These are phyloP conservation scores for Molossus molossus DNA, from an alignment of 2,797 vertebrate species.

Conservation along the genomic window DNA sequence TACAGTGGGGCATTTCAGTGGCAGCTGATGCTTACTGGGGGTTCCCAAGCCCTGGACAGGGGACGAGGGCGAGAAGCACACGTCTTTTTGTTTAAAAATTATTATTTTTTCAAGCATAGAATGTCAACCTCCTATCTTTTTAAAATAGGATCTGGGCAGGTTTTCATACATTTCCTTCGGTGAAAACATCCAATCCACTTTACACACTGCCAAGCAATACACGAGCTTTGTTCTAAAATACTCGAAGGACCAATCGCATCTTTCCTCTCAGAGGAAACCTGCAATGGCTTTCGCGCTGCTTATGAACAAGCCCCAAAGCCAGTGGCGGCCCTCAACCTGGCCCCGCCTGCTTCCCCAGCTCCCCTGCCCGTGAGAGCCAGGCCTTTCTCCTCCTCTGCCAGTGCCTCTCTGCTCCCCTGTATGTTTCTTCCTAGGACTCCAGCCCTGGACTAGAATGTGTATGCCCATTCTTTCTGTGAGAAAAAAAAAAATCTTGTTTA, in stretches of 20 bases:
- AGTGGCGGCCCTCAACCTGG: background rate
- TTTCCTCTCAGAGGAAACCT: background rate
- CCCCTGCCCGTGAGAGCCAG: background rate
- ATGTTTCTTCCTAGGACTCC: background rate
- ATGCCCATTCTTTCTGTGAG: background rate
- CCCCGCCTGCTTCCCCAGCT: too few relatives aligned
- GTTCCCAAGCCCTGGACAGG: background rate
- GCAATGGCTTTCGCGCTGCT: background rate
- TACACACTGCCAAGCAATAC: background rate
- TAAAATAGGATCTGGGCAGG: background rate
- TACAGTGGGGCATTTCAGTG: background rate
- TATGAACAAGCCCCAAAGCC: background rate
- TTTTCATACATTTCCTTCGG: constrained; percentile 35
- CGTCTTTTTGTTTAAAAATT: background rate
- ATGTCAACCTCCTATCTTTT: constrained; percentile 13
- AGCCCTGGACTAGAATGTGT: background rate
- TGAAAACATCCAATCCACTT: constrained; percentile 4
- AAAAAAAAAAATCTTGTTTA: background rate
- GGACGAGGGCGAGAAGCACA: background rate
- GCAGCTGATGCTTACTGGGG: background rate
- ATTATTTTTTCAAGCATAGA: background rate
- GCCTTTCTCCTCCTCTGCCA: background rate
- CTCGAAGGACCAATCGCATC: background rate
- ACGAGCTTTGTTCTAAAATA: background rate
- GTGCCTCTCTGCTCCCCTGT: background rate